phyloP scores from a whole-genome alignment of 2,113 vertebrate species.

The Ochotona curzoniae region DNA sequence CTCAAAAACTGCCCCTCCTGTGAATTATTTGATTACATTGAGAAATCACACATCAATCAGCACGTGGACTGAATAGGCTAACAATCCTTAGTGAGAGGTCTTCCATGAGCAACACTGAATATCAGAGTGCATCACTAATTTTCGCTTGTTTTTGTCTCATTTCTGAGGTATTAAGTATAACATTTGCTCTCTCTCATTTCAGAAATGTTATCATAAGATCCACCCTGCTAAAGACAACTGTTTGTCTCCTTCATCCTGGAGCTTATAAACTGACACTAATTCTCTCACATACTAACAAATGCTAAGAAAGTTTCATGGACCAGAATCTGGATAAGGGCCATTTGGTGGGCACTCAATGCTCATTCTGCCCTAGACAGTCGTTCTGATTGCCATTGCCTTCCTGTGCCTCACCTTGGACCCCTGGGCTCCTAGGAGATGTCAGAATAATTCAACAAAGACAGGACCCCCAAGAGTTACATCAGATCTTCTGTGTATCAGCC shows the following conservation, averaged over 20 bases:
- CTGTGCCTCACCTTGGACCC: background rate
- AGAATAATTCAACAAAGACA: background rate
- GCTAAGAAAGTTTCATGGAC: background rate
- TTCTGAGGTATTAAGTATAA: background rate
- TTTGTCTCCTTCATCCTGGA: background rate
- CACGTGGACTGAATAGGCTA: background rate
- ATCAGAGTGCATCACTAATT: background rate
- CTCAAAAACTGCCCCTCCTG: background rate
- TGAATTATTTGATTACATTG: background rate
- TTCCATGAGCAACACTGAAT: background rate
- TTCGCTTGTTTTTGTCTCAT: background rate
- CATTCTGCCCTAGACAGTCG: background rate
- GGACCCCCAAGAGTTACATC: background rate
- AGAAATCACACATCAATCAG: background rate
- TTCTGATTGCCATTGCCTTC: background rate
- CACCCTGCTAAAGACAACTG: background rate
- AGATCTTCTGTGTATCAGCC: background rate
- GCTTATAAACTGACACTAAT: background rate
- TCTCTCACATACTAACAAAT: background rate
- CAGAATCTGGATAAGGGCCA: background rate
- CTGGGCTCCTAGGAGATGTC: background rate
- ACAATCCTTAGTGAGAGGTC: background rate
- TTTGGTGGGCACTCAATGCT: background rate
- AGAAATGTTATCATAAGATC: background rate
- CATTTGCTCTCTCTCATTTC: background rate